phyloP scores from a whole-genome alignment of 2,113 vertebrate genomes.

The Sebastes schlegelii region DNA sequence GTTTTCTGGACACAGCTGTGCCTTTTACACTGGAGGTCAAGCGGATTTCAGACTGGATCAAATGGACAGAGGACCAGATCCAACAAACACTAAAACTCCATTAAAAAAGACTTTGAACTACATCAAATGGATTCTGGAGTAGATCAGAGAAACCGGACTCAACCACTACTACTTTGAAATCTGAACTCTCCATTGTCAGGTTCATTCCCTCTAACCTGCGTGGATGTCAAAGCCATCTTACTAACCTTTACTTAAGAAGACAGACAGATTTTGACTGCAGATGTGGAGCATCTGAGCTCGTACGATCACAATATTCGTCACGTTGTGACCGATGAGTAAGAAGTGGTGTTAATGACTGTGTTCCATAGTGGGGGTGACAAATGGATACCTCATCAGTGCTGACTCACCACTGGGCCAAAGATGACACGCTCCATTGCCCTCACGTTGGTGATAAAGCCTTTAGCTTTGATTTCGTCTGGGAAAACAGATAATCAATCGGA shows the following conservation, averaged over 20 bases:
- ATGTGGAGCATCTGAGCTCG: constrained; percentile 1
- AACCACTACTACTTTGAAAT: neutral
- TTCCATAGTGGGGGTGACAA: constrained; percentile 48
- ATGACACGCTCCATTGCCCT: constrained; percentile 34
- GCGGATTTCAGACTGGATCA: constrained; percentile 37
- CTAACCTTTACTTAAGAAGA: neutral
- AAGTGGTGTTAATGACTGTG: constrained; percentile 50
- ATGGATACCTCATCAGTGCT: constrained; percentile 68
- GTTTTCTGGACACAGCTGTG: constrained; percentile 23
- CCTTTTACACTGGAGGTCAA: constrained; percentile 39
- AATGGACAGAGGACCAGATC: constrained; percentile 24
- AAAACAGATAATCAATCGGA: constrained; percentile 7
- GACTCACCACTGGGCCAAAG: constrained; percentile 65
- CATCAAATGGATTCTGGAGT: constrained; percentile 13
- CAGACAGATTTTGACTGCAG: neutral
- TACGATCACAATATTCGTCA: neutral
- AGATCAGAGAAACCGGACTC: constrained; percentile 2
- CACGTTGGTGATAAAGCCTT: constrained; percentile 18
- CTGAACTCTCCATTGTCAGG: neutral
- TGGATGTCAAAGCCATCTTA: constrained; percentile 4
- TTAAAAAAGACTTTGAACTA: constrained; percentile 2
- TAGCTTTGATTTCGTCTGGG: neutral
- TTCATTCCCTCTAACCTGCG: constrained; percentile 9
- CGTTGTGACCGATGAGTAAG: constrained; percentile 47
- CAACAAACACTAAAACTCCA: constrained; percentile 18